Evolutionary conservation across 2,797 vertebrate species (phyloP), one percentile per base, ranked within the genome.

Genomic region (Malurus splendens): DNA sequence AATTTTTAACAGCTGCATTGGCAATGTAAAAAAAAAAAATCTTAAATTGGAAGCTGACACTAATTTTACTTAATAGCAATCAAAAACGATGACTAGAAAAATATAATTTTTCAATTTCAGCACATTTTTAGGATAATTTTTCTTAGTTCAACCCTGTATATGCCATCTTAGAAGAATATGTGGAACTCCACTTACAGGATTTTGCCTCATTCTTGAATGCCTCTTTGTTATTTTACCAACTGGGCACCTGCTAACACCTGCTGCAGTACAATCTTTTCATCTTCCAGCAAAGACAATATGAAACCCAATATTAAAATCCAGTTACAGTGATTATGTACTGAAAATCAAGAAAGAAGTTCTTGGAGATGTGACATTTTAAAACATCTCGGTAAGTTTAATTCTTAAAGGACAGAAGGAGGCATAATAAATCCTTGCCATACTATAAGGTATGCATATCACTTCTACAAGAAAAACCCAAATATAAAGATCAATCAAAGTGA

Each of bases 381-480:
- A 18, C 57, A 73, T 84, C 80, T 79, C 68, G 59, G 15, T 16
- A 78, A 90, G 28, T 84, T 92, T 70, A 82, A 91, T 84, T 86
- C 89, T 89, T 52, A 56, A 83, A 80, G 66, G 80, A 71, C 55
- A 90, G 56, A 90, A 90, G 12, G 66, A 94, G 81, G 74, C 33
- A 59, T 68, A 75, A 72, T 70, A 79, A 87, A 76, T 42, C 57
- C 15, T 83, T 81, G 41, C 57, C 39, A 44, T 48, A 44, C 16
- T 54, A 5, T 57, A 70, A 59, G 22, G 28, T 68, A 75, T 24
- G 44, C 48, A 48, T 51, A 71, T 41, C 62, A 72, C 62, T 83
- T 89, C 59, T 93, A 77, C 52, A 95, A 94, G 90, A 73, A 73
- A 86, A 68, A 5, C n/a, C 48, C 32, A 71, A 59, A 65, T 44